Percentiles rank a stretch among this genome's conserved stretches.
Conservation (phyloP, 2,797 vertebrate genomes). For the Anguilla obscura region DNA sequence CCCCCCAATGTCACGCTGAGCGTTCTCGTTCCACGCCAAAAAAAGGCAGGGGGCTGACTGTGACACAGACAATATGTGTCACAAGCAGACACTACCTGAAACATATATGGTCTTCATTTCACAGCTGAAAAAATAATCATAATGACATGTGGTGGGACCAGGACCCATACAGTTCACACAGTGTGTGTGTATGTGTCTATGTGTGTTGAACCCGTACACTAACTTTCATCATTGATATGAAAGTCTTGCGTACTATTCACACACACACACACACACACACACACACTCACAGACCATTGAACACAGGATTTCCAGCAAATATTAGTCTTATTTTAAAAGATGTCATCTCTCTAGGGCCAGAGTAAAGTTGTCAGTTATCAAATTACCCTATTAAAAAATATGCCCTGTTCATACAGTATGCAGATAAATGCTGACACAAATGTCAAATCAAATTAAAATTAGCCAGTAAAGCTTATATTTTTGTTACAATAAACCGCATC, state of each 20-base stretch:
- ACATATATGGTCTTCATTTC: not conserved
- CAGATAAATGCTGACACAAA: not conserved
- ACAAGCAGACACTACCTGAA: not conserved
- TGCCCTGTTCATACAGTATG: not conserved
- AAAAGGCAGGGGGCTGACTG: not conserved
- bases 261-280: not conserved
- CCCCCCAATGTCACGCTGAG: slow-evolving; percentile 19
- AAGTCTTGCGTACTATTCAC: not conserved
- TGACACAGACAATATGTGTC: not conserved
- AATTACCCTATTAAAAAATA: not conserved
- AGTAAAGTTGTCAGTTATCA: not conserved
- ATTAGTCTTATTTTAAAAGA: not conserved
- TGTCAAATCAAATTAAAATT: not conserved
- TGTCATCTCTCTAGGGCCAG: not conserved
- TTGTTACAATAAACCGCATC: not conserved
- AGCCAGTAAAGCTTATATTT: not conserved
- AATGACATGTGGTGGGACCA: not conserved
- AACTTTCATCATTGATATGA: not conserved
- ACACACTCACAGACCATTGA: too few relatives aligned
- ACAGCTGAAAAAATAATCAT: not conserved
- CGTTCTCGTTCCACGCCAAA: slow-evolving; percentile 23
- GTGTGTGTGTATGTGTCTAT: not conserved
- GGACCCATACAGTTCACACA: not conserved
- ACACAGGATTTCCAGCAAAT: not conserved
- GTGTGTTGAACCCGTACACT: not conserved